Evolutionary conservation across 2,797 vertebrate genomes (phyloP), one percentile per base, ranked within the genome.

Genomic region (Toxotes lorentzi): DNA sequence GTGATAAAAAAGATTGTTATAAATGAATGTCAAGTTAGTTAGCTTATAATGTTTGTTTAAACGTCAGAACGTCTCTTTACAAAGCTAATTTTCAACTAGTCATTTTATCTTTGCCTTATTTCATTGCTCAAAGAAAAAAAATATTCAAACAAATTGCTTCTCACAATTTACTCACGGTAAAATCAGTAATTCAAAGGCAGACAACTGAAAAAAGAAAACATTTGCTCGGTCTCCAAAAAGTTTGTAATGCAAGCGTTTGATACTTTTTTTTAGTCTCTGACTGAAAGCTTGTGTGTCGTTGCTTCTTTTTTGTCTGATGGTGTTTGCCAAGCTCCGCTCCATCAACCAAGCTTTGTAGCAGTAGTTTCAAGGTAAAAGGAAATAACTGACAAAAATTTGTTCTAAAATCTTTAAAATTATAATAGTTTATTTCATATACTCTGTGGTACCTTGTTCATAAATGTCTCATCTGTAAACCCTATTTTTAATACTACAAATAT

Each of bases 31-130:
- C 43, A 68, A 43, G 41, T 60, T 4, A 23, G 70, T 54, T 68
- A 59, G 58, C 17, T 9, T 66, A 45, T 62, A 30, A 73, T 21
- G 19, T 65, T 78, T 75, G 65, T 73, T 74, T 63, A 19, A 63
- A 65, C 76, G 23, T 51, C 38, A 17, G 35, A 69, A 63, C 5
- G 23, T 77, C 8, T 65, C 38, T 82, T 43, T 43, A 50, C 7
- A 56, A 72, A 53, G 16, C 9, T 19, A 3, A 65, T 69, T 80
- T 85, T 40, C 16, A 70, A 8, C 19, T 73, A 45, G 62, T 54
- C 24, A 64, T 86, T 64, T 68, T 40, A 65, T 84, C 35, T 79
- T 78, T 82, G 86, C 84, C 79, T 91, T 88, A 80, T 82, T 78
- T 65, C 16, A 78, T 66, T 70, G 47, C 63, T 79, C 32, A 76